Percentiles rank a stretch among this genome's conserved stretches.
phyloP scores from a whole-genome alignment of 2,797 vertebrate genomes.

The Danio jaintianensis region DNA sequence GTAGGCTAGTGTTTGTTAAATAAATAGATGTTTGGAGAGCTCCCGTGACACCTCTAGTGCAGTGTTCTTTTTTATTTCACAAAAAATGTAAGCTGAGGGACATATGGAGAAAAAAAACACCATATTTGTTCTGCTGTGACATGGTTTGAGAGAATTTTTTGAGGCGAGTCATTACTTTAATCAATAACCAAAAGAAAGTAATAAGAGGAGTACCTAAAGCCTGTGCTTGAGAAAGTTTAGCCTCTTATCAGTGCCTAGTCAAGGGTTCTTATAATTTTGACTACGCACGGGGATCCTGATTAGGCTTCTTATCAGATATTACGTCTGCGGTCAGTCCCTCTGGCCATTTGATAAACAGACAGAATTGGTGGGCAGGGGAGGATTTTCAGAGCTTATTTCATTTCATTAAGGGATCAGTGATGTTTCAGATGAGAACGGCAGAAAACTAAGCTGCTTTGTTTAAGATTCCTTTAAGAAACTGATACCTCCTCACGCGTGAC shows the following conservation, averaged over 20 bases:
- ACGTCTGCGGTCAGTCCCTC: constrained; percentile 48
- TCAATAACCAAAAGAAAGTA: constrained; percentile 26
- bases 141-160: neutral
- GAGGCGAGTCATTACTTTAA: neutral
- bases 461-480: constrained; percentile 51
- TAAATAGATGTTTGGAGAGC: too few species aligned
- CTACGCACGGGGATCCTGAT: constrained; percentile 33
- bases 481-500: constrained; percentile 26
- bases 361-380: constrained; percentile 39
- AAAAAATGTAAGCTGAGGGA: too few species aligned
- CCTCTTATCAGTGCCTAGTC: constrained; percentile 42
- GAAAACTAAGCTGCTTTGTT: constrained; percentile 55
- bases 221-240: constrained; percentile 34
- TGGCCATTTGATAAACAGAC: constrained; percentile 50
- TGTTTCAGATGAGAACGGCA: constrained; percentile 44
- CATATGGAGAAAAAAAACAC: too few species aligned
- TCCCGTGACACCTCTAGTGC: too few species aligned
- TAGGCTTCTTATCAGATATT: constrained; percentile 36
- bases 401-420: constrained; percentile 61
- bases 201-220: neutral
- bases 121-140: too few species aligned
- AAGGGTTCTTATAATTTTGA: constrained; percentile 47
- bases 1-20: too few species aligned
- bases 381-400: constrained; percentile 52
- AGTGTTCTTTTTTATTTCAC: too few species aligned